These are phyloP conservation scores for Trichonephila inaurata DNA, from an alignment of 1,140 invertebrate genomes.

Conservation along the genomic window DNA sequence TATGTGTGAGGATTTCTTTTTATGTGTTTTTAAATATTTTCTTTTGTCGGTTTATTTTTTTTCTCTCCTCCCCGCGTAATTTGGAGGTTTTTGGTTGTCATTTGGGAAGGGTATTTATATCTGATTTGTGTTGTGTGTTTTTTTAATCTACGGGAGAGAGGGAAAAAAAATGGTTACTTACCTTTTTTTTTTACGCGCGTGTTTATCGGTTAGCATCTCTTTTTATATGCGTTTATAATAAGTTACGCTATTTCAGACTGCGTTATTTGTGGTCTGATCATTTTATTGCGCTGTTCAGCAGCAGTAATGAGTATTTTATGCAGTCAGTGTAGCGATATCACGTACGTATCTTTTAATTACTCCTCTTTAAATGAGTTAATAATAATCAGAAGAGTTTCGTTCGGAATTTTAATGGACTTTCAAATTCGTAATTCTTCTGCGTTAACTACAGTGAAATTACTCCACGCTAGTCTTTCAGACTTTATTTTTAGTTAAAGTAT, in stretches of 20 bases:
- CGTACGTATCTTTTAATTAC: not conserved
- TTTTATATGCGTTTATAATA: slow-evolving; percentile 28
- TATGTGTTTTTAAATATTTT: slow-evolving; percentile 71
- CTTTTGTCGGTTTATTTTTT: slow-evolving; percentile 49
- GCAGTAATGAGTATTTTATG: slow-evolving; percentile 31
- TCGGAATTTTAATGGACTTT: not conserved
- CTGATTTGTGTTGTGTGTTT: slow-evolving; percentile 47
- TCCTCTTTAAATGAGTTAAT: slow-evolving; percentile 40
- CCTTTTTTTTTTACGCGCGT: not conserved
- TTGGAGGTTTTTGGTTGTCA: slow-evolving; percentile 27
- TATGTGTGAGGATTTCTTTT: slow-evolving; percentile 40
- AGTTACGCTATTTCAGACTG: not conserved
- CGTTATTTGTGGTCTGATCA: slow-evolving; percentile 17
- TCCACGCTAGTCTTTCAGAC: not conserved
- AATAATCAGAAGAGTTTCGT: slow-evolving; percentile 24
- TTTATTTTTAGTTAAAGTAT: not conserved
- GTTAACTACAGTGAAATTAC: not conserved
- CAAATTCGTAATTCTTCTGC: not conserved
- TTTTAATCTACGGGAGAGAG: not conserved
- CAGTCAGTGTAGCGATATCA: not conserved
- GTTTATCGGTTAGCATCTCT: slow-evolving; percentile 12
- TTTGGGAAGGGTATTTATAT: slow-evolving; percentile 27
- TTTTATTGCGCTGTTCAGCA: slow-evolving; percentile 48
- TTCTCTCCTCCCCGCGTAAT: not conserved
- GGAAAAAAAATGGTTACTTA: not conserved